Conservation (phyloP, 2,113 vertebrate species). For the Conger conger region DNA sequence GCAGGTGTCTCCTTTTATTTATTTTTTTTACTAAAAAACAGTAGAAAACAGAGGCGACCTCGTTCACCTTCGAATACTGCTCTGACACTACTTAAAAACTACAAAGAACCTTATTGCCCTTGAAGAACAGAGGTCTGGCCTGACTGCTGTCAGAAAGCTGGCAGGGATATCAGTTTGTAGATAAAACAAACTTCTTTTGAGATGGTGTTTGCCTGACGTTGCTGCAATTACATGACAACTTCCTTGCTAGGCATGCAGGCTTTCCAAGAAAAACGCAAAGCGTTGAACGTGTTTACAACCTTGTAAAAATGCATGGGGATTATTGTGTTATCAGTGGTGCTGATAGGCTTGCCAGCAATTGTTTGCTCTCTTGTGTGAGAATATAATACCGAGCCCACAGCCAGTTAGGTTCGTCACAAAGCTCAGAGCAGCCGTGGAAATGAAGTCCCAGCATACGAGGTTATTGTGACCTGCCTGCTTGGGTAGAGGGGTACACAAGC, state of each 20-base stretch:
- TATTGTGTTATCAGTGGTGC: background rate
- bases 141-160: background rate
- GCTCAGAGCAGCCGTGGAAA: background rate
- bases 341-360: background rate
- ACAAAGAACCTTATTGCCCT: background rate
- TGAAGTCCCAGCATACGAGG: background rate
- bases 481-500: too few species aligned
- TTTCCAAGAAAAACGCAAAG: background rate
- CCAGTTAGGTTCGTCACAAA: background rate
- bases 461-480: background rate
- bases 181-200: background rate
- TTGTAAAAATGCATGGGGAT: background rate
- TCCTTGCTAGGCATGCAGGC: background rate
- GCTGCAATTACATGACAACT: background rate
- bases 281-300: background rate
- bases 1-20: too few species aligned
- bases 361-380: background rate
- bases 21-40: background rate
- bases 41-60: background rate
- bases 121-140: background rate
- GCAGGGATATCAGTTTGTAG: background rate
- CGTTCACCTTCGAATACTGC: background rate
- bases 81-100: background rate
- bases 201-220: background rate
- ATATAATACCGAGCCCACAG: background rate